Evolutionary conservation across 2,888 invertebrate genomes (phyloP).

Genomic region (Spodoptera exigua): DNA sequence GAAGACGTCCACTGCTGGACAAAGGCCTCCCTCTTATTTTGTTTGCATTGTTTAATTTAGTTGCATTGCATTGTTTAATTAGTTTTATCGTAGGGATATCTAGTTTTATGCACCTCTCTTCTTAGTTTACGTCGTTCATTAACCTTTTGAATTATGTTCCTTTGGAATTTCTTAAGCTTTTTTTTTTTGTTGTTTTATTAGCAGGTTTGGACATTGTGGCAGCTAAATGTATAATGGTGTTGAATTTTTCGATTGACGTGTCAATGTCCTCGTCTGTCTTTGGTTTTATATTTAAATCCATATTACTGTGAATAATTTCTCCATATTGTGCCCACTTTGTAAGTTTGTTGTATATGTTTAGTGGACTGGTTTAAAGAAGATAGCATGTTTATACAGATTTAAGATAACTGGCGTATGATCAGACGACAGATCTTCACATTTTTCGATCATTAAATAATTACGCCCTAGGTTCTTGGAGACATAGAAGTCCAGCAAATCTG

Average conservation of each 20-base stretch:
- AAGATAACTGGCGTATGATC: constrained; percentile 53
- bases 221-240: too few relatives aligned
- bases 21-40: too few relatives aligned
- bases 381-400: constrained; percentile 24
- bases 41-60: too few relatives aligned
- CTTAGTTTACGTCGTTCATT: too few relatives aligned
- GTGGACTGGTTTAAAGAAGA: constrained; percentile 4
- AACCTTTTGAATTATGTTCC: too few relatives aligned
- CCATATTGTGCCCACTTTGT: constrained; percentile 13
- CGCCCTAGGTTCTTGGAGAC: neutral
- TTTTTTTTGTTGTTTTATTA: constrained; percentile 4
- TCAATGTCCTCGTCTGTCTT: too few relatives aligned
- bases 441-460: neutral
- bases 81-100: neutral
- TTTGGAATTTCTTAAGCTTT: neutral
- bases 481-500: neutral
- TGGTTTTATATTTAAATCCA: too few relatives aligned
- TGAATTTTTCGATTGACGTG: too few relatives aligned
- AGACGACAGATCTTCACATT: constrained; percentile 34
- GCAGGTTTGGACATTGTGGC: neutral
- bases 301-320: neutral
- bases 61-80: too few relatives aligned
- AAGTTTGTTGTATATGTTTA: constrained; percentile 13
- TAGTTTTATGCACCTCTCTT: neutral
- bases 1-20: too few relatives aligned